These are phyloP conservation scores for Tringa solitaria DNA, from an alignment of 2,113 vertebrate species.

Conservation along the genomic window DNA sequence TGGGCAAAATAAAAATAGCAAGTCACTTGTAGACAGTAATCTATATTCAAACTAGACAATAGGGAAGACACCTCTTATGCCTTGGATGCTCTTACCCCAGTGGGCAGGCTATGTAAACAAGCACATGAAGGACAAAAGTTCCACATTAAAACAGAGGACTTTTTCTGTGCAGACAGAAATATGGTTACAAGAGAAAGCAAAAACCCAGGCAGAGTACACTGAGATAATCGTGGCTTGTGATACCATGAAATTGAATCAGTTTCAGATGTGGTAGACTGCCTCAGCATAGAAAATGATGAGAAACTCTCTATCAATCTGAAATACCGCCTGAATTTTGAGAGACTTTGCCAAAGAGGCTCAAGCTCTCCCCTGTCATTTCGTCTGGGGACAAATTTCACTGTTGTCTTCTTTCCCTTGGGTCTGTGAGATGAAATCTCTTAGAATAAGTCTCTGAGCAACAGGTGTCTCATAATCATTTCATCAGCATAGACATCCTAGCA, in stretches of 20 bases:
- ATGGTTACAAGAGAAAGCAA: constrained; percentile 14
- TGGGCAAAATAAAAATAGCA: constrained; percentile 1
- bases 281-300: background rate
- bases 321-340: background rate
- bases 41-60: constrained; percentile 46
- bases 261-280: constrained; percentile 34
- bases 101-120: background rate
- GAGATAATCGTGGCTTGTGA: background rate
- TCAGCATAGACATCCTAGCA: background rate
- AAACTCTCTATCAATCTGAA: background rate
- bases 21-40: constrained; percentile 19
- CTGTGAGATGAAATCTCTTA: background rate
- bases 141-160: background rate
- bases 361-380: background rate
- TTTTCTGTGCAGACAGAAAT: constrained; percentile 14
- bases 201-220: background rate
- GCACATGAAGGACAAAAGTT: background rate
- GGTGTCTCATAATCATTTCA: background rate
- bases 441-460: background rate
- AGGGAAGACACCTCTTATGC: constrained; percentile 33
- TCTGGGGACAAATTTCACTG: background rate
- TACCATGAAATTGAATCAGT: constrained; percentile 39
- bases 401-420: background rate
- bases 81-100: background rate
- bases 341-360: background rate